Evolutionary conservation across 1,140 invertebrate genomes (phyloP), one percentile per base, ranked within the genome.

Genomic region (Bombus pyrosoma): DNA sequence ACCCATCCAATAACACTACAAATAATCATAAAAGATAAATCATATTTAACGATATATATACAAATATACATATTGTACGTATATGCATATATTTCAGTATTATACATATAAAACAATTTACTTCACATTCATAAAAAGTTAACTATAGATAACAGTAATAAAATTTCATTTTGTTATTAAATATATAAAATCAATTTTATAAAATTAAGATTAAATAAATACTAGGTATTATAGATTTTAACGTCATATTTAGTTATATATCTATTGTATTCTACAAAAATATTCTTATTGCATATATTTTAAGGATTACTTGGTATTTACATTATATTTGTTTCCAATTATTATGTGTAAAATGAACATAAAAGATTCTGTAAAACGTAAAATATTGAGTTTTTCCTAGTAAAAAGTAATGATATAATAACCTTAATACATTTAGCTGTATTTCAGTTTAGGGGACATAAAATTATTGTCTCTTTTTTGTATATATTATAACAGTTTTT

Each of bases 291-390:
- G 3, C 1, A 41, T 13, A 53, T 53, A 68, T 53, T 66, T 43
- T 1, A 41, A 76, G 28, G 1, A 37, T 71, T n/a, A 37, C 28
- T 57, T 2, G 28, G 1, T 34, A 84, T 59, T 69, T 37, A 6
- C 37, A n/a, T 47, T 62, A 6, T 43, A n/a, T 37, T 62, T 37
- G 13, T 72, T 59, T 4, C 71, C 8, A 41, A 62, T 71, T 77
- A 59, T 39, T 75, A 15, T 43, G 0, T 71, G 8, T 12, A 59
- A 59, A 43, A 84, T 84, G 75, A 79, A 71, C n/a, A 6, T 62
- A 9, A 79, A 79, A 71, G 1, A 37, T 69, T 71, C 3, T 79
- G 18, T 43, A 5, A 10, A 71, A 71, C 3, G 2, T 47, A 71
- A 71, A 25, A 47, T 37, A 32, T 32, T 22, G 15, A 84, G 12